Conservation (phyloP, 2,888 invertebrate genomes). For the Muschampia plurimacula region DNA sequence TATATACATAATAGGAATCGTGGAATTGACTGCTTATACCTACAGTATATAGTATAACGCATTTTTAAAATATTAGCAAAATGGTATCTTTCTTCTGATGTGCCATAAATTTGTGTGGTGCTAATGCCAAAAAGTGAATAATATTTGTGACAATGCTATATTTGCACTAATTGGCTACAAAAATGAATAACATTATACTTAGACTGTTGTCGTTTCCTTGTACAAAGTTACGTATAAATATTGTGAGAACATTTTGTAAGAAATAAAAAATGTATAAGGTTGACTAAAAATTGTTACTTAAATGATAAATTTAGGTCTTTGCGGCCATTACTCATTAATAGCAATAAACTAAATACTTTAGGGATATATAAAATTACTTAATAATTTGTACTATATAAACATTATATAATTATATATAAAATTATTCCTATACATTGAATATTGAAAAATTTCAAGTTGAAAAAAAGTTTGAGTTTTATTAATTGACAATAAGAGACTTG, state of each 20-base stretch:
- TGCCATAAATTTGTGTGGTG: slow-evolving; percentile 33
- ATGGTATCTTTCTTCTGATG: slow-evolving; percentile 25
- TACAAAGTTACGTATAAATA: slow-evolving; percentile 3
- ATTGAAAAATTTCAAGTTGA: not conserved
- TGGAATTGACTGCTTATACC: slow-evolving; percentile 20
- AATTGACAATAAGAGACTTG: slow-evolving; percentile 26
- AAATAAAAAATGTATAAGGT: not conserved
- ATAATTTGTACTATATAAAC: not conserved
- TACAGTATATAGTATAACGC: slow-evolving; percentile 11
- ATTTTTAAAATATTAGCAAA: slow-evolving; percentile 20
- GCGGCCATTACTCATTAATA: slow-evolving; percentile 7
- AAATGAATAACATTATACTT: not conserved
- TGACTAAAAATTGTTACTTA: slow-evolving; percentile 5
- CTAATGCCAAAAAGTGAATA: slow-evolving; percentile 14
- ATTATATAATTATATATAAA: not conserved
- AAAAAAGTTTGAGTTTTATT: slow-evolving; percentile 3
- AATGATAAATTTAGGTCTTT: not conserved
- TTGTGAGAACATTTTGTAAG: not conserved
- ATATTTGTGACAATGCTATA: not conserved
- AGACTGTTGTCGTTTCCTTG: slow-evolving; percentile 8
- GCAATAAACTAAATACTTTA: slow-evolving; percentile 7
- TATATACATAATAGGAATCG: slow-evolving; percentile 3
- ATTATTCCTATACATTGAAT: not conserved
- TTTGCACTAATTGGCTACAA: not conserved
- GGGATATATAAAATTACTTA: slow-evolving; percentile 14